phyloP scores from a whole-genome alignment of 2,797 vertebrate genomes.

The Acanthis flammea region DNA sequence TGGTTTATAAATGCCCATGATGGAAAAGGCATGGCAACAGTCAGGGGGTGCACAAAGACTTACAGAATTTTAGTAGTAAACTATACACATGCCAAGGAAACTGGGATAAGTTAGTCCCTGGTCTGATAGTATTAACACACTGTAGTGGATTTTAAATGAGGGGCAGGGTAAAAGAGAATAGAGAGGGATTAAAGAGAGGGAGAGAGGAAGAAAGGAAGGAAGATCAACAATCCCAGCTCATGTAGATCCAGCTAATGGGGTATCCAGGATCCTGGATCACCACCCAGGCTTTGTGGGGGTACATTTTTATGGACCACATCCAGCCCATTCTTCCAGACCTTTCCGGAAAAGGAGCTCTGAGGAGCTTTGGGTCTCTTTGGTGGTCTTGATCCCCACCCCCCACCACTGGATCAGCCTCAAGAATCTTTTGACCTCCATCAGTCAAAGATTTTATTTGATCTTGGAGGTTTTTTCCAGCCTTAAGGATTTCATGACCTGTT shows the following conservation, averaged over 20 bases:
- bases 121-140: background rate
- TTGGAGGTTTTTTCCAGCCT: background rate
- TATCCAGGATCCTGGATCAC: background rate
- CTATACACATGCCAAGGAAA: background rate
- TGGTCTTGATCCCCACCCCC: background rate
- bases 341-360: background rate
- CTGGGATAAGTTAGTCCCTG: background rate
- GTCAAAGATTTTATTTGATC: background rate
- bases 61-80: background rate
- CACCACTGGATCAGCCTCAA: background rate
- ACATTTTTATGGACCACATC: background rate
- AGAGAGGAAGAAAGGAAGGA: background rate
- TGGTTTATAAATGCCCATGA: rapidly evolving
- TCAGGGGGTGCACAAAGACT: too few relatives aligned
- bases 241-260: background rate
- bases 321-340: background rate
- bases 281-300: rapidly evolving
- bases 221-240: background rate
- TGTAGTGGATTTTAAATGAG: background rate
- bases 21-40: background rate
- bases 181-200: background rate
- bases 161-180: background rate
- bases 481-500: background rate
- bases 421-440: background rate
- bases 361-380: too few relatives aligned